Evolutionary conservation across 2,888 invertebrate species (phyloP).

Genomic region (Chaetogeoica ovagalla): DNA sequence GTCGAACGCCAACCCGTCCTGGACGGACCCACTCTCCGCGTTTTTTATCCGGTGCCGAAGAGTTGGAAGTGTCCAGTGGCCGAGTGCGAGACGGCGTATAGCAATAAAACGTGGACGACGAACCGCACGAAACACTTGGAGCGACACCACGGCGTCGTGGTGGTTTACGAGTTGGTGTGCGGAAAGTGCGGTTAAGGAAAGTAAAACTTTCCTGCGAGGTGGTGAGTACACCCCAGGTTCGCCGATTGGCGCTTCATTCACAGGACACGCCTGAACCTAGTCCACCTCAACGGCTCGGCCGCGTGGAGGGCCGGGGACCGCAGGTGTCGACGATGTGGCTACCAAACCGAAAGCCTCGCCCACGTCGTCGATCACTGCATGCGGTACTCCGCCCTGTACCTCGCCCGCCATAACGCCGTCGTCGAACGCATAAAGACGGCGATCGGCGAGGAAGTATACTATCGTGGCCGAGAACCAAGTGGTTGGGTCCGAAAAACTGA

Average conservation of each 20-base stretch:
- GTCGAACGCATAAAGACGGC: neutral
- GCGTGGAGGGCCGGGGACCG: neutral
- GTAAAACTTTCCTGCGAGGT: neutral
- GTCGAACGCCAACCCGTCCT: no score
- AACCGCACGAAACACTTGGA: no score
- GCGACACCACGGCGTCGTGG: no score
- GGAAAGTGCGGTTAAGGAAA: no score
- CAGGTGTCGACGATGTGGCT: neutral
- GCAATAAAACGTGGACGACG: no score
- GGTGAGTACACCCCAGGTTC: constrained; percentile 1
- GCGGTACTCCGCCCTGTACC: neutral
- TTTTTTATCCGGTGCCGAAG: no score
- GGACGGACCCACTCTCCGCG: no score
- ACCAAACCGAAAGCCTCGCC: neutral
- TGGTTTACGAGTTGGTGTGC: no score
- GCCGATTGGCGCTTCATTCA: neutral
- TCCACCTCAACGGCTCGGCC: neutral
- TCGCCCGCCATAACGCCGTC: constrained; percentile 1
- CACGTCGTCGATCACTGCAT: constrained; percentile 13
- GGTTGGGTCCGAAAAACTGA: no score
- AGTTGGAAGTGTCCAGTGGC: no score
- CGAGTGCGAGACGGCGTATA: no score
- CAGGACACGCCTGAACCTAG: neutral
- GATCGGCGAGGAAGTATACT: neutral
- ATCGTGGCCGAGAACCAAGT: no score